Evolutionary conservation across 2,888 invertebrate genomes (phyloP).

Genomic region (Macrophya alboannulata): DNA sequence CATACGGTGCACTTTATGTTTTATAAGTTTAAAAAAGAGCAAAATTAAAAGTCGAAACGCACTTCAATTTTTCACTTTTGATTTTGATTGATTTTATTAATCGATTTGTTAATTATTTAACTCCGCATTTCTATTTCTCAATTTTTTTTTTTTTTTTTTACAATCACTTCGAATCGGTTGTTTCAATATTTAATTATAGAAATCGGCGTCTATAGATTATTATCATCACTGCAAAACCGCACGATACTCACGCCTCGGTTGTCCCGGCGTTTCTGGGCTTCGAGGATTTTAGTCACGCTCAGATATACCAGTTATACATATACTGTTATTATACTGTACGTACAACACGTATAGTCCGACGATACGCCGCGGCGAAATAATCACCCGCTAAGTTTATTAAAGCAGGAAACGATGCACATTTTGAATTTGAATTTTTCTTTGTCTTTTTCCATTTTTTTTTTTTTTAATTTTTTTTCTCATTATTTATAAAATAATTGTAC

Average conservation of each 20-base stretch:
- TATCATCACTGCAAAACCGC: conserved; percentile 1
- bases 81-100: too few relatives aligned
- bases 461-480: too few relatives aligned
- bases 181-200: neutral
- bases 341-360: neutral
- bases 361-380: neutral
- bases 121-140: neutral
- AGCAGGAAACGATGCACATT: neutral
- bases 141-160: neutral
- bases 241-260: conserved; percentile 32
- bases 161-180: neutral
- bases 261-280: conserved; percentile 40
- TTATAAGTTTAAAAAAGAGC: too few relatives aligned
- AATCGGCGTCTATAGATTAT: neutral
- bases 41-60: too few relatives aligned
- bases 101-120: too few relatives aligned
- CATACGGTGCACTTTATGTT: neutral
- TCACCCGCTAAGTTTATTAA: neutral
- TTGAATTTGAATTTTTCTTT: too few relatives aligned
- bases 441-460: neutral
- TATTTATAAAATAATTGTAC: too few relatives aligned
- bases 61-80: too few relatives aligned
- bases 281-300: conserved; percentile 18
- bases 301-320: conserved; percentile 6
- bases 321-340: neutral